These are phyloP conservation scores for Mixornis gularis DNA, from an alignment of 2,113 vertebrate species.

Conservation along the genomic window DNA sequence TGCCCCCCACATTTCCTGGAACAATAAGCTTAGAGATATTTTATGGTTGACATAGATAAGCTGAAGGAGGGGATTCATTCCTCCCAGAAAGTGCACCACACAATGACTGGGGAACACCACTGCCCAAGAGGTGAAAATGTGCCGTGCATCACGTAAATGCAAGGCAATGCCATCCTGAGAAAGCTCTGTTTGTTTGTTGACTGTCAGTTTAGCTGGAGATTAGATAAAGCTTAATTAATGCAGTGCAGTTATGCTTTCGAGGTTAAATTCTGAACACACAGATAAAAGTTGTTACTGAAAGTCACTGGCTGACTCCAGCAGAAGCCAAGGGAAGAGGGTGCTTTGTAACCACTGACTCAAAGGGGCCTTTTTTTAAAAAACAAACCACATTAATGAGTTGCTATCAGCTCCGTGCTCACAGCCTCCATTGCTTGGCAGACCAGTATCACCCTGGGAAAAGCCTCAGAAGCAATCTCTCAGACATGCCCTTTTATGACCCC, in stretches of 20 bases:
- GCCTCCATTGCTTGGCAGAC: background rate
- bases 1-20: background rate
- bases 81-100: background rate
- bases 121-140: background rate
- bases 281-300: background rate
- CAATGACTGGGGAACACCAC: background rate
- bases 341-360: background rate
- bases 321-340: background rate
- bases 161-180: background rate
- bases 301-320: background rate
- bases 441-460: background rate
- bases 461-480: background rate
- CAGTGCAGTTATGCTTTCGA: background rate
- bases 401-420: background rate
- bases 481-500: background rate
- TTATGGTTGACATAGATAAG: background rate
- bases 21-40: background rate
- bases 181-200: background rate
- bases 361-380: background rate
- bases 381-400: background rate
- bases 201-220: background rate
- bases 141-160: background rate
- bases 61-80: background rate
- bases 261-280: background rate
- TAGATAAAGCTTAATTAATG: slow-evolving; percentile 3